phyloP scores from a whole-genome alignment of 2,888 invertebrate species.

The Drepana falcataria region DNA sequence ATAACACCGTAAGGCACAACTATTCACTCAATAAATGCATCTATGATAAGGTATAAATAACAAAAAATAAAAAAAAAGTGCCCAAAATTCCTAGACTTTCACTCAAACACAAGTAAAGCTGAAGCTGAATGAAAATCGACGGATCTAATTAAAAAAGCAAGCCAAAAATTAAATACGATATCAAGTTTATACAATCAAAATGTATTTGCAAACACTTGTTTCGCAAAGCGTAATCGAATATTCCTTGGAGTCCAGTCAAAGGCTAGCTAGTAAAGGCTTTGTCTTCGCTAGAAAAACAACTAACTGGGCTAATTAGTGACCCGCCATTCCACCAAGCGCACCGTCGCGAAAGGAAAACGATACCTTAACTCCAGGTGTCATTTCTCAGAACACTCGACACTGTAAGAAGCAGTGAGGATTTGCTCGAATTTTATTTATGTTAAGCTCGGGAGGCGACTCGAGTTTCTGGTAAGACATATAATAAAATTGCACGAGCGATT shows the following conservation, averaged over 20 bases:
- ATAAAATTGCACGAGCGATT: background rate
- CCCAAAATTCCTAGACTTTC: too few relatives aligned
- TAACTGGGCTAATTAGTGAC: slow-evolving; percentile 1
- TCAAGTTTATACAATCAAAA: too few relatives aligned
- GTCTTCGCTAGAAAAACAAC: background rate
- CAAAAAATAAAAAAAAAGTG: too few relatives aligned
- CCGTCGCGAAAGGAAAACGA: background rate
- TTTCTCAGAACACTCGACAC: background rate
- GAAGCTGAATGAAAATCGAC: too few relatives aligned
- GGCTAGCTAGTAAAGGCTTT: background rate
- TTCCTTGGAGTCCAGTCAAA: background rate
- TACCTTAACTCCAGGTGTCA: background rate
- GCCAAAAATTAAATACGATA: too few relatives aligned
- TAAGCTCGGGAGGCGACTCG: background rate
- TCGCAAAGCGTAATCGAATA: too few relatives aligned
- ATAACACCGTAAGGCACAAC: too few relatives aligned
- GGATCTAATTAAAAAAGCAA: too few relatives aligned
- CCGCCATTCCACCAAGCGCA: background rate
- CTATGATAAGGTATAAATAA: too few relatives aligned
- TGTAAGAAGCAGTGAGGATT: background rate
- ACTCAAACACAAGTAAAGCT: too few relatives aligned
- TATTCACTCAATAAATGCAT: too few relatives aligned
- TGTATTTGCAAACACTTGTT: too few relatives aligned
- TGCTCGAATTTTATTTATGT: background rate
- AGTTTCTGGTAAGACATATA: background rate